These are phyloP conservation scores for Leptogaster cylindrica DNA, from an alignment of 2,888 invertebrate genomes.

Conservation along the genomic window DNA sequence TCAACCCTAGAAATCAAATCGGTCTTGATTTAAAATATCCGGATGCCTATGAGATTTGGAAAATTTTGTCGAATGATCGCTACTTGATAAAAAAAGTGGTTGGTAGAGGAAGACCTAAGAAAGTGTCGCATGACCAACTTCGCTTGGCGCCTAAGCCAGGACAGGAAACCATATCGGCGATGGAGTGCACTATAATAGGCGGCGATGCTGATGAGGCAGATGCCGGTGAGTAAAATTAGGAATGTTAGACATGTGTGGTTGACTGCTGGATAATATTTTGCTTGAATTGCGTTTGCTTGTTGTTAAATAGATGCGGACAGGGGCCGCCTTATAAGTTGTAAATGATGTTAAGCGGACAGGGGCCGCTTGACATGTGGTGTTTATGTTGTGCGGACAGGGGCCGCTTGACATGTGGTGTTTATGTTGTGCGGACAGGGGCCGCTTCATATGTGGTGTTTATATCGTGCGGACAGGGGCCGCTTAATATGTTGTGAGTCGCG, in stretches of 20 bases:
- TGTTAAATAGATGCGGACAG: no score
- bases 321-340: no score
- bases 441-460: background rate
- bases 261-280: no score
- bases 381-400: no score
- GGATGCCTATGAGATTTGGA: background rate
- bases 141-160: background rate
- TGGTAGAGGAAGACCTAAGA: background rate
- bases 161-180: background rate
- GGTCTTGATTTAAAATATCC: background rate
- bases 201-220: no score
- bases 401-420: background rate
- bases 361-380: no score
- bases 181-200: background rate
- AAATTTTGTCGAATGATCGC: background rate
- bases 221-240: no score
- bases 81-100: background rate
- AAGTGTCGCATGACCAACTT: background rate
- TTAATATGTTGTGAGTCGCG: background rate
- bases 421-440: conserved; percentile 2
- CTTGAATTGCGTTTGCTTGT: no score
- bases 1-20: background rate
- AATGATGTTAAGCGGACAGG: no score
- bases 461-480: conserved; percentile 1
- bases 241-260: no score